Conservation (phyloP, 2,888 invertebrate genomes). For the Conus canariensis region DNA sequence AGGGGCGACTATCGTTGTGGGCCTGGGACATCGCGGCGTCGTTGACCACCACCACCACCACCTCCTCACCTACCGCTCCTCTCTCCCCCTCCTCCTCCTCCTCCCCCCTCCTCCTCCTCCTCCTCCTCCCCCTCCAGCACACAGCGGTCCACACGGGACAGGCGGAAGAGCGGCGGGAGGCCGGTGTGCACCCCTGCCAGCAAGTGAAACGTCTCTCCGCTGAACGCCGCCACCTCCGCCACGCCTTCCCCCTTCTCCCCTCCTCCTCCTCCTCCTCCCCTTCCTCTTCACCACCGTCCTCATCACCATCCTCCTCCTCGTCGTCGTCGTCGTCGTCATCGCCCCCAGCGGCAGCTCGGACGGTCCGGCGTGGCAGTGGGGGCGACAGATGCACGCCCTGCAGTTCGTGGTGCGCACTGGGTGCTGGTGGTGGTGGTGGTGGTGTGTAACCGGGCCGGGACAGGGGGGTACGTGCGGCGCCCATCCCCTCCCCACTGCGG, state of each 20-base stretch:
- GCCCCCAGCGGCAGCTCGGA: no score
- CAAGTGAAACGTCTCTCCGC: constrained; percentile 54
- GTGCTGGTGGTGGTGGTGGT: not conserved
- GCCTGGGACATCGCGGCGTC: no score
- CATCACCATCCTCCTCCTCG: no score
- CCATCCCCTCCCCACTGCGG: no score
- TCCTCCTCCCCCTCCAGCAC: not conserved
- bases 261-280: not conserved
- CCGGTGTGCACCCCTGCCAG: constrained; percentile 55
- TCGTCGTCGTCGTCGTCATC: not conserved
- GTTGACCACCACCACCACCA: not conserved
- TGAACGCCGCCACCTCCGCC: constrained; percentile 62
- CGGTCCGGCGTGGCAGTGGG: no score
- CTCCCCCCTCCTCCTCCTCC: not conserved
- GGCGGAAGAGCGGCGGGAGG: constrained; percentile 28
- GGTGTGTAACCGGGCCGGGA: no score
- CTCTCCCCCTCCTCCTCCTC: not conserved
- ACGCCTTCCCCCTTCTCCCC: not conserved
- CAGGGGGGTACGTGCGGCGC: no score
- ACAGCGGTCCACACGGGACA: not conserved
- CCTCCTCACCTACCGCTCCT: constrained; percentile 43
- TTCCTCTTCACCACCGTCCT: not conserved
- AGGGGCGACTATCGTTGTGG: not conserved
- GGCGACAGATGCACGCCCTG: no score
- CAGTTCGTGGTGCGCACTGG: not conserved